A percentile compares a stretch with the other conserved stretches of the same genome.
Evolutionary conservation across 2,888 invertebrate genomes (phyloP).

Genomic region (Phrixothrix hirtus): DNA sequence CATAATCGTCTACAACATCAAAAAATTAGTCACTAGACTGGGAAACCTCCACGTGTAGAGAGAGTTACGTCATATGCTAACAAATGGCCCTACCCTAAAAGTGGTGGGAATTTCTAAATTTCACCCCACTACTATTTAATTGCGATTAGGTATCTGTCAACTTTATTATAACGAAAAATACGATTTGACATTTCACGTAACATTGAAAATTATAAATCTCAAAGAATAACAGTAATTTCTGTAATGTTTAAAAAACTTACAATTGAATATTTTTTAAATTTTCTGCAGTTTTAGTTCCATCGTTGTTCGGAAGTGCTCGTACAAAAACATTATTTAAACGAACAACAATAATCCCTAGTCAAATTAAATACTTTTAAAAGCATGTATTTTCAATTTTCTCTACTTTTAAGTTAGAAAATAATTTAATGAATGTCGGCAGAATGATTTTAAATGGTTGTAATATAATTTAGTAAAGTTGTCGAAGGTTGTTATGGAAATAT

Average conservation of each 20-base stretch:
- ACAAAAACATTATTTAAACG: conserved; percentile 18
- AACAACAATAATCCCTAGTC: conserved; percentile 21
- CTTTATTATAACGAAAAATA: no score
- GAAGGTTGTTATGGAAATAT: conserved; percentile 26
- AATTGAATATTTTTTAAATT: conserved; percentile 3
- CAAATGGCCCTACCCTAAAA: conserved; percentile 25
- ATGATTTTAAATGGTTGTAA: background rate
- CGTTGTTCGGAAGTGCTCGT: conserved; percentile 19
- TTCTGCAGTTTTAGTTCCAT: conserved; percentile 10
- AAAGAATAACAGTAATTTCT: no score
- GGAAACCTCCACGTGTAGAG: conserved; percentile 31
- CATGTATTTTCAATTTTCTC: conserved; percentile 12
- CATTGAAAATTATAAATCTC: no score
- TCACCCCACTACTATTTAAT: conserved; percentile 8
- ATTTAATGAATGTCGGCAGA: no score
- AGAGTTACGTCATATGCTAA: conserved; percentile 28
- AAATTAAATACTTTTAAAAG: conserved; percentile 17
- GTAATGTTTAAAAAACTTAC: no score
- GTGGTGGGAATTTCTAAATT: conserved; percentile 24
- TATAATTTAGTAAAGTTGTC: conserved; percentile 6
- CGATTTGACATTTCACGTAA: no score
- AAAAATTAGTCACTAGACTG: conserved; percentile 28
- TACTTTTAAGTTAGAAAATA: conserved; percentile 1
- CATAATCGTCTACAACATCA: background rate
- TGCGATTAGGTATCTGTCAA: background rate